Conservation (phyloP, 2,888 invertebrate species). For the Lepidocyrtoides sp. region DNA sequence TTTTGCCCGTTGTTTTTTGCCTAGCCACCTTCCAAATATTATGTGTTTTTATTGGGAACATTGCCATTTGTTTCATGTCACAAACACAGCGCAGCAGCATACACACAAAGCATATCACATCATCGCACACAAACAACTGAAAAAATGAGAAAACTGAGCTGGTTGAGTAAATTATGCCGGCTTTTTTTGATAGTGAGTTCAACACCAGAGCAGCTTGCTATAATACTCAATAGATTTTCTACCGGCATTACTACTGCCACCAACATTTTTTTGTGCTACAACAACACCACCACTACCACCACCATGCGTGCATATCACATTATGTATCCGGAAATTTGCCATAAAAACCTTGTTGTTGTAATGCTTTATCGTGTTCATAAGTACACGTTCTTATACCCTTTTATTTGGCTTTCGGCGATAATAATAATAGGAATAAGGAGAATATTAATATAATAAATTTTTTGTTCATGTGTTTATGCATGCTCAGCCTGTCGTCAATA, state of each 20-base stretch:
- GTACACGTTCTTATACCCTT: not conserved
- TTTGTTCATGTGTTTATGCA: constrained; percentile 56
- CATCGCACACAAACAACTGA: constrained; percentile 27
- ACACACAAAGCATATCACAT: constrained; percentile 59
- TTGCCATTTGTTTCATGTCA: constrained; percentile 80
- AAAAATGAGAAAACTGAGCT: not conserved
- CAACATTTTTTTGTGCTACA: not conserved
- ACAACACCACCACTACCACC: not conserved
- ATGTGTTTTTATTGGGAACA: constrained; percentile 48
- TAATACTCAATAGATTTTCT: not conserved
- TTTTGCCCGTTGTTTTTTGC: constrained; percentile 10
- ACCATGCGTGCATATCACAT: constrained; percentile 42
- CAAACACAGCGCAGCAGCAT: constrained; percentile 8
- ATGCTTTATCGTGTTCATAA: constrained; percentile 30
- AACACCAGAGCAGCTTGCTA: not conserved
- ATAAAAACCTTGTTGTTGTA: constrained; percentile 63
- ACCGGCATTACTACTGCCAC: not conserved
- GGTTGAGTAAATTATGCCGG: constrained; percentile 67
- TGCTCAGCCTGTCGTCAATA: constrained; percentile 41
- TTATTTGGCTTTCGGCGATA: constrained; percentile 57
- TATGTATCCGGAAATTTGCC: constrained; percentile 77
- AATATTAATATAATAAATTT: not conserved
- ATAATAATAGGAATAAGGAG: not conserved
- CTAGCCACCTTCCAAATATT: not conserved
- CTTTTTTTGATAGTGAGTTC: constrained; percentile 9